Conservation (phyloP, 2,797 vertebrate species). For the Pachyuromys duprasi region DNA sequence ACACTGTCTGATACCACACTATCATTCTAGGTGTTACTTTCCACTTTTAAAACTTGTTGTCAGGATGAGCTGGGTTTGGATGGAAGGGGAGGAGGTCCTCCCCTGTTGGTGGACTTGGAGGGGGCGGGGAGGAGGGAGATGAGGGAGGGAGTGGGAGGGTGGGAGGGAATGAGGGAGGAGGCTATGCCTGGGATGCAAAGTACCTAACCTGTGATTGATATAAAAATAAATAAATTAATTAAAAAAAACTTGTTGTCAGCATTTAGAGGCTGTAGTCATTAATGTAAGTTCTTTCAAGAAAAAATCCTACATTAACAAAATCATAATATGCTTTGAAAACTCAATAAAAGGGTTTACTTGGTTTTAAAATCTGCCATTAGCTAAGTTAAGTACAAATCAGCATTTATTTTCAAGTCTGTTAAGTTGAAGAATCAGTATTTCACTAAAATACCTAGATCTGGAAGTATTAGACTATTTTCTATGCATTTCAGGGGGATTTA, state of each 20-base stretch:
- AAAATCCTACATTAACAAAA: not conserved
- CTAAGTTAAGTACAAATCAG: not conserved
- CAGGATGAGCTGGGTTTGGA: too few species aligned
- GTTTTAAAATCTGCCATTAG: not conserved
- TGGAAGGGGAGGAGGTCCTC: too few species aligned
- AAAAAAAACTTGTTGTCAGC: slow-evolving; percentile 35
- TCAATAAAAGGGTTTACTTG: not conserved
- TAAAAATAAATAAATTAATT: too few species aligned
- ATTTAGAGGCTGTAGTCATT: not conserved
- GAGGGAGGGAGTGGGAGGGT: too few species aligned
- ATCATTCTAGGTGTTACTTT: not conserved
- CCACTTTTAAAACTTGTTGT: slow-evolving; percentile 43
- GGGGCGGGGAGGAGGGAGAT: too few species aligned
- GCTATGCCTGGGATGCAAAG: too few species aligned
- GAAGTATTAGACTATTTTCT: not conserved
- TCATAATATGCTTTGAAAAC: slow-evolving; percentile 26
- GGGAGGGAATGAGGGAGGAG: too few species aligned
- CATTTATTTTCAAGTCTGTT: slow-evolving; percentile 4
- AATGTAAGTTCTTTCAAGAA: slow-evolving; percentile 42
- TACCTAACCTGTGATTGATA: too few species aligned
- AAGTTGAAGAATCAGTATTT: not conserved
- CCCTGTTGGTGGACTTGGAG: too few species aligned
- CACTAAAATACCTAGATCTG: not conserved
- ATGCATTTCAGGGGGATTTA: not conserved
- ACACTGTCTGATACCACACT: not conserved